Evolutionary conservation across 2,797 vertebrate species (phyloP).

Genomic region (Lagorchestes hirsutus): DNA sequence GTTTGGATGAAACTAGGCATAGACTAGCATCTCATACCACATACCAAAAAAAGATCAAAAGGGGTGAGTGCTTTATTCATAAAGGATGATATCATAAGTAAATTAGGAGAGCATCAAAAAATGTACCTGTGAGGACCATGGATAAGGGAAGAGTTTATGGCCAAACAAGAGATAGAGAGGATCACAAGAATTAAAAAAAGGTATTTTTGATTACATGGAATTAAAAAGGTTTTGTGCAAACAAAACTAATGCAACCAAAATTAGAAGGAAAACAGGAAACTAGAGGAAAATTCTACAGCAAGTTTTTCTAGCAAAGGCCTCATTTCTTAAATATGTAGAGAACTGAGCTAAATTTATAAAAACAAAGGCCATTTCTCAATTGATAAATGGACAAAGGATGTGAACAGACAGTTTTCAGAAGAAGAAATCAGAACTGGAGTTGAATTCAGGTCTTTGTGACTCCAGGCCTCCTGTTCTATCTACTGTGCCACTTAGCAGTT

Average conservation of each 20-base stretch:
- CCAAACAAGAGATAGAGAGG: background rate
- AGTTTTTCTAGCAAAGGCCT: background rate
- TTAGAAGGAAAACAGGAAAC: background rate
- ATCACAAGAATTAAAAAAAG: background rate
- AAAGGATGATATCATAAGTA: background rate
- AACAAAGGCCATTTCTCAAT: background rate
- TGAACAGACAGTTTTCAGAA: background rate
- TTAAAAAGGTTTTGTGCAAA: background rate
- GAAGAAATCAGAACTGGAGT: background rate
- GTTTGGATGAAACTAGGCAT: background rate
- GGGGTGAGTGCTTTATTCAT: background rate
- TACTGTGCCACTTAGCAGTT: too few species aligned
- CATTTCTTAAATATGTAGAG: background rate
- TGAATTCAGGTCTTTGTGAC: too few species aligned
- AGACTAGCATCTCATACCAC: background rate
- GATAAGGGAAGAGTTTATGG: background rate
- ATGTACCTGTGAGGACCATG: background rate
- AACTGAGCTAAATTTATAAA: background rate
- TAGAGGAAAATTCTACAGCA: background rate
- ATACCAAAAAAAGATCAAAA: background rate
- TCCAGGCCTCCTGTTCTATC: too few species aligned
- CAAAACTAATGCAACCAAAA: background rate
- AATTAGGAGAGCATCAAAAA: background rate
- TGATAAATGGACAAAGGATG: background rate
- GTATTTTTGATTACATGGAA: background rate